These are phyloP conservation scores for Columba janthina DNA, from an alignment of 2,113 vertebrate species.

Conservation along the genomic window DNA sequence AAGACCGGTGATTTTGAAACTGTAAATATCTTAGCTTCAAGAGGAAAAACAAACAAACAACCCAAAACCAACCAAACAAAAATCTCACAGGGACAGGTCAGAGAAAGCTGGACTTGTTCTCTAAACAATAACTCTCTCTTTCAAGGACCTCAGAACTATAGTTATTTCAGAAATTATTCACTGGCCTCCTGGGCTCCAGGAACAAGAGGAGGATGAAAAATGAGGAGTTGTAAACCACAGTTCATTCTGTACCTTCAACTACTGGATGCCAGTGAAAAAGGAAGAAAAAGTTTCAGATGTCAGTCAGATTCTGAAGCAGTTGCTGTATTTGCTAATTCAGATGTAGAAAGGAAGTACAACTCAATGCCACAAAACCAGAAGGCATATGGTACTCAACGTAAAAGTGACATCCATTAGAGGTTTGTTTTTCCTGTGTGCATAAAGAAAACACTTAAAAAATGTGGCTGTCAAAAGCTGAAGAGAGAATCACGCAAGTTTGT, in stretches of 20 bases:
- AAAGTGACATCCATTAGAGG: neutral
- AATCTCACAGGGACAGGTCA: neutral
- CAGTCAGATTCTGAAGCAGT: neutral
- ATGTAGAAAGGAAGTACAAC: neutral
- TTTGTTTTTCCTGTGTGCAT: neutral
- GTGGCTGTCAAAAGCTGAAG: neutral
- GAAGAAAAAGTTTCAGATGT: neutral
- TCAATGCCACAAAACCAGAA: neutral
- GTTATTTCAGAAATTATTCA: neutral
- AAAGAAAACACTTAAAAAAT: neutral
- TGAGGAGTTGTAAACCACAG: neutral
- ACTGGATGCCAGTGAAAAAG: neutral
- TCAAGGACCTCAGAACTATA: neutral
- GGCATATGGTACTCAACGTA: neutral
- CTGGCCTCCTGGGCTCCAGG: neutral
- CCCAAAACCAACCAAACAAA: neutral
- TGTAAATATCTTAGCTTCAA: neutral
- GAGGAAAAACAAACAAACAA: neutral
- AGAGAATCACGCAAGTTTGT: neutral
- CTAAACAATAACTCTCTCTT: neutral
- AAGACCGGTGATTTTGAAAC: neutral
- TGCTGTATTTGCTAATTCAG: neutral
- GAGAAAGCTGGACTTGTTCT: neutral
- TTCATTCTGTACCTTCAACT: neutral
- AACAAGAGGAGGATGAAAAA: neutral